Evolutionary conservation across 2,797 vertebrate genomes (phyloP), one percentile per base, ranked within the genome.

Genomic region (Sebastiscus albofasciatus): DNA sequence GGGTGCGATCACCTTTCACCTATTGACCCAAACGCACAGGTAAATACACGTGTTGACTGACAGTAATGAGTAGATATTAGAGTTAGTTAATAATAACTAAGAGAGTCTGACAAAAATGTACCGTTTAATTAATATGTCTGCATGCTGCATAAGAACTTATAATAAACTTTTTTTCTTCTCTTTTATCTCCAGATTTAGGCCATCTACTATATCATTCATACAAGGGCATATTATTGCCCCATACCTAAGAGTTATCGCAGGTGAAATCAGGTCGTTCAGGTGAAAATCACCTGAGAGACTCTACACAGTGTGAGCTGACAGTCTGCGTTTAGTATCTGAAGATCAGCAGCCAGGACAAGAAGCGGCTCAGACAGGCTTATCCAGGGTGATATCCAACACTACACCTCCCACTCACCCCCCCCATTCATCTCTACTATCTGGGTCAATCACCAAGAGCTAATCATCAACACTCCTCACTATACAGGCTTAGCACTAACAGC

Each of bases 341-440:
- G 80, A 90, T 87, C 78, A 74, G 56, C 62, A 46, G 16, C 14
- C 1, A 10, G 61, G 71, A 77, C 27, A 20, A 87, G 79, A 64
- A 79, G 84, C 65, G 10, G 87, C 85, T 94, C 94, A 92, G 95
- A 91, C 92, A 75, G 86, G 72, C 80, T 94, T 85, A 93, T 83
- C 82, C 81, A 36, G 69, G 68, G 46, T 82, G 86, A 90, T 85
- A 87, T 75, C 71, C 73, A 84, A 83, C 83, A 78, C 84, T 56
- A 31, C 83, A 61, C 66, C 79, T 49, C 80, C 67, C 26, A 31
- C 73, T 52, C 79, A 14, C 5, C 66, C 49, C 49, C 18, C 67
- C 4, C 52, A 69, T 60, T 76, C 68, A 88, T 79, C 82, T 86
- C 34, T 5, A 67, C 71, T 72, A 85, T 90, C 67, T 85, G 79